Base-by-base conservation (phyloP, 2,888 invertebrate genomes). In the Drosophila paranaensis region DNA sequence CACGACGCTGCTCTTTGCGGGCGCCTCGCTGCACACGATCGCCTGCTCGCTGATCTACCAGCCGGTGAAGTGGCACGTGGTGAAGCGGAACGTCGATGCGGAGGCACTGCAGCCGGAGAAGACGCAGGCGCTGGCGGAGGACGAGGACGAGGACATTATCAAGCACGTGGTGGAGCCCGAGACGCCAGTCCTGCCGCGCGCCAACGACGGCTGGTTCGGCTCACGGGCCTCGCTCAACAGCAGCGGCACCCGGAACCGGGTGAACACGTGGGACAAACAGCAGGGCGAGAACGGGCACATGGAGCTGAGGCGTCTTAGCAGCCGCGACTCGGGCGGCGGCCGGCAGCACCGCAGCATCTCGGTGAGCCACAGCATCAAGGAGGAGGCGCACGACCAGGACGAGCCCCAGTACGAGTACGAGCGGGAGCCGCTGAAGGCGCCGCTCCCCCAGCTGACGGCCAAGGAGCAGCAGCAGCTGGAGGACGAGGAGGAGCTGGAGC, bases 41-140 rank as follows among this genome's bases (percentile, higher is more conserved):
- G 95, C 95, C 33, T 95, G 95, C 77, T 94, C 96, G 3, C 93
- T 95, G 65, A 91, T 96, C 58, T 92, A 96, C 48, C 96, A 96
- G 87, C 96, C 96, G 4, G 96, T 96, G 0, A 95, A 95, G 90
- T 95, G 95, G 96, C 96, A 96, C 89, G 93, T 94, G 5, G 94
- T 94, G 88, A 93, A 93, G 80, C 93, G 67, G 92, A 93, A 63
- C 5, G 73, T 56, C 35, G 90, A 91, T 39, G 82, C 81, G 0
- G 91, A 91, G 69, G 85, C 86, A 5, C 37, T 74, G 35, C 74
- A 85, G 64, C 60, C 63, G 10, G 60, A 58, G 0, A 57, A 81
- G 93, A 93, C 56, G 1, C 60, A 57, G 14, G 68, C 53, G 16
- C 62, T 64, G 11, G n/a, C 65, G 0, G 80, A 82, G 4, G 80